A percentile compares a stretch with the other conserved stretches of the same genome.
Evolutionary conservation across 2,113 vertebrate genomes (phyloP).

Genomic region (Dolichotis patagonum): DNA sequence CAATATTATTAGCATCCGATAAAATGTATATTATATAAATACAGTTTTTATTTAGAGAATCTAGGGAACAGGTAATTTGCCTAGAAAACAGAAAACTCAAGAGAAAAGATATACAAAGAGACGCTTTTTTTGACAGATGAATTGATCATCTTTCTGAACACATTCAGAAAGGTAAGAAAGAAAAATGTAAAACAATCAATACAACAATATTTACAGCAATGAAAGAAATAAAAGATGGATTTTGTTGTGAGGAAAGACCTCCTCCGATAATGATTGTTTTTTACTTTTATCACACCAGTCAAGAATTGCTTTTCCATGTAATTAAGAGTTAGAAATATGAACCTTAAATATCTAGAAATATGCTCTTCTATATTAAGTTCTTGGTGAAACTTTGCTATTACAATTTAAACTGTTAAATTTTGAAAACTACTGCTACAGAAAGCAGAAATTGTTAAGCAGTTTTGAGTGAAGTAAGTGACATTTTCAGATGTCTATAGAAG

Average conservation of each 20-base stretch:
- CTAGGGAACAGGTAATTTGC: not conserved
- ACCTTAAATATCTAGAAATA: not conserved
- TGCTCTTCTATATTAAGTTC: not conserved
- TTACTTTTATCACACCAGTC: not conserved
- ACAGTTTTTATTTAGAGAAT: constrained; percentile 9
- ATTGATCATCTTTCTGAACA: not conserved
- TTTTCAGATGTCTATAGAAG: not conserved
- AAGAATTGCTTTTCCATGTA: not conserved
- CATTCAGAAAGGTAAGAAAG: not conserved
- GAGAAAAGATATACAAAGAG: not conserved
- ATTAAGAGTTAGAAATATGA: not conserved
- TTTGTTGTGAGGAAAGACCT: not conserved
- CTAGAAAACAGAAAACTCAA: not conserved
- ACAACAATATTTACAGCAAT: not conserved
- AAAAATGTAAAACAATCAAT: not conserved
- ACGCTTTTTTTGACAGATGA: not conserved
- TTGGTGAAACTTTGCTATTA: not conserved
- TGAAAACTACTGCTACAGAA: not conserved
- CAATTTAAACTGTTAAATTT: not conserved
- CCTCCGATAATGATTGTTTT: not conserved
- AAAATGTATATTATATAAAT: not conserved
- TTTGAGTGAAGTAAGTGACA: not conserved
- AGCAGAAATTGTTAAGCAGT: not conserved
- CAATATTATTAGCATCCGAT: not conserved
- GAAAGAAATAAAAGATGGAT: not conserved